Evolutionary conservation across 2,113 vertebrate genomes (phyloP), one percentile per base, ranked within the genome.

Genomic region (Felis chaus): DNA sequence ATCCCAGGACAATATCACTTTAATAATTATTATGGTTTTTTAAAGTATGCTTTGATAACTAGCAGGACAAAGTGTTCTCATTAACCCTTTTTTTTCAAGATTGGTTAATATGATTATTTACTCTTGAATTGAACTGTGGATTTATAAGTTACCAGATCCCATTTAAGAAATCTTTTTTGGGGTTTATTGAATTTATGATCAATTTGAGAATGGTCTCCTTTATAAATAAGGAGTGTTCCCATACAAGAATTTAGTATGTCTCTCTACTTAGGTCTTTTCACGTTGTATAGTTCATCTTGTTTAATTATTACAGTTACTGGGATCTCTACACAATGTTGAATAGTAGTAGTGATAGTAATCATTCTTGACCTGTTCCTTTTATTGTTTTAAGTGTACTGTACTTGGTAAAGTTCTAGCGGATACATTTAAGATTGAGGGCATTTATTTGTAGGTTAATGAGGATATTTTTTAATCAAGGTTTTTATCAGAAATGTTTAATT

Each of bases 401-500:
- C 12, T 91, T 94, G 21, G 39, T 48, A 87, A 81, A 33, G 31
- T 86, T 81, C 50, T 94, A 83, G 15, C 88, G 85, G 23, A 41
- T 73, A 39, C 71, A 31, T 33, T 93, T 83, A 92, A 93, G 36
- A 39, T 33, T 90, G 50, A 97, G 33, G 41, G 85, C 10, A n/a
- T 93, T 85, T 78, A 81, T 95, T 76, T 45, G 41, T 78, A 66
- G n/a, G 16, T 74, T 91, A 73, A 90, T 94, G 27, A 79, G 27
- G 2, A 33, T 61, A 68, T 48, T 80, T 80, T 97, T 87, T n/a
- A 74, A 63, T 69, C 13, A 83, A 55, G 7, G 16, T 79, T 88
- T 97, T 92, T 82, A 87, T 61, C 14, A 96, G 69, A 84, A 95
- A 88, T 89, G 45, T 84, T 95, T 89, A 57, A 61, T 23, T 61